These are phyloP conservation scores for Melopsittacus undulatus DNA, from an alignment of 2,797 vertebrate genomes.

Conservation along the genomic window DNA sequence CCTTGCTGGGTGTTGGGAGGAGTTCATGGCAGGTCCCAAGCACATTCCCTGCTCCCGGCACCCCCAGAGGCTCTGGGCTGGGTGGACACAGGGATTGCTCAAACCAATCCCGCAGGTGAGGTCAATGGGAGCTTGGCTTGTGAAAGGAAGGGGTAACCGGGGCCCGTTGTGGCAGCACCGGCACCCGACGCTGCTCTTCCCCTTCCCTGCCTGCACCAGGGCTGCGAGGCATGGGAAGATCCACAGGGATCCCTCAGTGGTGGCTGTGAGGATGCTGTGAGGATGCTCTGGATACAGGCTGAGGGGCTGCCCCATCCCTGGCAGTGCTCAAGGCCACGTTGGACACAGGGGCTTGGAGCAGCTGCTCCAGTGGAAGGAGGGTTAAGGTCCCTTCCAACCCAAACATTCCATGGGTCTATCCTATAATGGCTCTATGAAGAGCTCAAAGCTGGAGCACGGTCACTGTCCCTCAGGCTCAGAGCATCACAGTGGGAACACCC, in stretches of 20 bases:
- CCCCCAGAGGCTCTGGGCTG: too few species aligned
- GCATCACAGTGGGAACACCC: neutral
- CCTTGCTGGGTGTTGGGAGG: fast-evolving
- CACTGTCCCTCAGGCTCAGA: neutral
- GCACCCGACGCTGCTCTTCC: neutral
- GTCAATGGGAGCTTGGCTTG: neutral
- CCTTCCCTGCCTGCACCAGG: neutral
- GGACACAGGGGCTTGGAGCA: neutral
- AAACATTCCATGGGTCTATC: neutral
- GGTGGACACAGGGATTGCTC: too few species aligned
- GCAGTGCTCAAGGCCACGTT: neutral
- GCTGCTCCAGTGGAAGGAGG: neutral
- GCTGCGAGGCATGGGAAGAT: neutral
- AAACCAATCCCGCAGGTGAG: too few species aligned
- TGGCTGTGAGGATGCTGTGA: too few species aligned
- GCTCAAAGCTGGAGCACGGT: fast-evolving
- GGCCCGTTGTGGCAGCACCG: neutral
- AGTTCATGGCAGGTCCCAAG: neutral
- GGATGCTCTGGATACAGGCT: neutral
- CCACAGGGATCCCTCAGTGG: neutral
- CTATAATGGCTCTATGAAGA: neutral
- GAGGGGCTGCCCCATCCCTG: neutral
- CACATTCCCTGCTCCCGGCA: fast-evolving
- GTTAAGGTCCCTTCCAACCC: neutral
- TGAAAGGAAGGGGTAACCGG: neutral